These are phyloP conservation scores for Aleiodes alternator DNA, from an alignment of 2,888 invertebrate genomes.

Conservation along the genomic window DNA sequence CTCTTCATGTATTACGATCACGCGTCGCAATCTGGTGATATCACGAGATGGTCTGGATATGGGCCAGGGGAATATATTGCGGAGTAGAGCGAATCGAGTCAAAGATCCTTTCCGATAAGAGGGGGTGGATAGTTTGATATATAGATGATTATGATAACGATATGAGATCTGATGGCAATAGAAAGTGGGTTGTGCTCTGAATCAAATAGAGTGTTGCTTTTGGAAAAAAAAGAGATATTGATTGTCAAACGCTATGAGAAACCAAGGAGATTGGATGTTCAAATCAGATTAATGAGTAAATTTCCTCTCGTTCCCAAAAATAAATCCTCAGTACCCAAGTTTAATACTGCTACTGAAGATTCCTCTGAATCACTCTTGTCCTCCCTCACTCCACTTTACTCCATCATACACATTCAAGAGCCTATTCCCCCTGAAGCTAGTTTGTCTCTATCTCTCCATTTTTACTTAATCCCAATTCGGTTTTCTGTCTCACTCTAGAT, in stretches of 20 bases:
- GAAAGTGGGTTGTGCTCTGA: constrained; percentile 36
- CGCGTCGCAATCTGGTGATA: constrained; percentile 45
- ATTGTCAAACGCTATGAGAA: constrained; percentile 59
- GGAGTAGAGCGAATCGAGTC: neutral
- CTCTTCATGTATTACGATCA: constrained; percentile 51
- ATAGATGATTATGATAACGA: constrained; percentile 50
- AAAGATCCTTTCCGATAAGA: constrained; percentile 9
- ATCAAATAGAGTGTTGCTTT: constrained; percentile 50
- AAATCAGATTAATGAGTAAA: constrained; percentile 58
- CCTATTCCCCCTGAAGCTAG: constrained; percentile 36
- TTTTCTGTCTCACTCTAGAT: neutral
- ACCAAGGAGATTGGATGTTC: constrained; percentile 52
- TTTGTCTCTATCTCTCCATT: constrained; percentile 46
- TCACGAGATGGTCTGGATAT: constrained; percentile 28
- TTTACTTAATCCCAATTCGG: neutral
- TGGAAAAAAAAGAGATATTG: constrained; percentile 55
- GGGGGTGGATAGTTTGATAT: constrained; percentile 37
- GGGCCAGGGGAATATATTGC: constrained; percentile 21
- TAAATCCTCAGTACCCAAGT: constrained; percentile 65
- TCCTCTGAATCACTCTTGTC: neutral
- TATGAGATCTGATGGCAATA: constrained; percentile 26
- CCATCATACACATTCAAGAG: constrained; percentile 46
- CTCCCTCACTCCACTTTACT: constrained; percentile 26
- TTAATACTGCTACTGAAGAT: constrained; percentile 47
- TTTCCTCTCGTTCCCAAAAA: constrained; percentile 58